These are phyloP conservation scores for Smutsia temminckii DNA, from an alignment of 2,797 vertebrate species.

Conservation along the genomic window DNA sequence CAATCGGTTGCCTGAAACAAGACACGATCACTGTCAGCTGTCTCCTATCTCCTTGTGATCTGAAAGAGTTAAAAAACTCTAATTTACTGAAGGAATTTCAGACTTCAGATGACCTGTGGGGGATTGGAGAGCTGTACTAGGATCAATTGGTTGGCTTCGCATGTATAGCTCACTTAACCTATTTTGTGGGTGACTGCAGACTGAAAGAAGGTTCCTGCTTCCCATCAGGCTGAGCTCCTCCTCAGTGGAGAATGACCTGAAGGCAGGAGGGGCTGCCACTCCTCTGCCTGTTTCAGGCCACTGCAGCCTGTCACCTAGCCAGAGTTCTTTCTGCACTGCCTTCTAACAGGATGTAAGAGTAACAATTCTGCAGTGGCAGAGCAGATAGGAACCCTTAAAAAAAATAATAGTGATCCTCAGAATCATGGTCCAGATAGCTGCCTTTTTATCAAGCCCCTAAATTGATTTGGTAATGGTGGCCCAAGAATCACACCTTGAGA, in stretches of 20 bases:
- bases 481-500: background rate
- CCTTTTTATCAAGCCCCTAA: background rate
- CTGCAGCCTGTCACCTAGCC: background rate
- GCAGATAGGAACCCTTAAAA: background rate
- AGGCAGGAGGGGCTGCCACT: too few relatives aligned
- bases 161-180: background rate
- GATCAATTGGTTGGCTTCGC: background rate
- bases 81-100: background rate
- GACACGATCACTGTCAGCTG: background rate
- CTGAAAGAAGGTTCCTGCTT: background rate
- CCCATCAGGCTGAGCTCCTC: background rate
- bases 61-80: background rate
- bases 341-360: background rate
- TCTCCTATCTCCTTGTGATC: background rate
- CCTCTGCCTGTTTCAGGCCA: background rate
- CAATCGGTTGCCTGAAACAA: background rate
- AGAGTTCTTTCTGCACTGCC: background rate
- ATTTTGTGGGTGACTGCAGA: background rate
- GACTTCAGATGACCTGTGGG: background rate
- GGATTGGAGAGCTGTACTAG: background rate
- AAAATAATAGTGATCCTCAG: background rate
- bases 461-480: background rate
- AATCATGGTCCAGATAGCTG: background rate
- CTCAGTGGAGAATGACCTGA: background rate
- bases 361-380: background rate